phyloP scores from a whole-genome alignment of 2,113 vertebrate genomes.

The Aegithalos caudatus region DNA sequence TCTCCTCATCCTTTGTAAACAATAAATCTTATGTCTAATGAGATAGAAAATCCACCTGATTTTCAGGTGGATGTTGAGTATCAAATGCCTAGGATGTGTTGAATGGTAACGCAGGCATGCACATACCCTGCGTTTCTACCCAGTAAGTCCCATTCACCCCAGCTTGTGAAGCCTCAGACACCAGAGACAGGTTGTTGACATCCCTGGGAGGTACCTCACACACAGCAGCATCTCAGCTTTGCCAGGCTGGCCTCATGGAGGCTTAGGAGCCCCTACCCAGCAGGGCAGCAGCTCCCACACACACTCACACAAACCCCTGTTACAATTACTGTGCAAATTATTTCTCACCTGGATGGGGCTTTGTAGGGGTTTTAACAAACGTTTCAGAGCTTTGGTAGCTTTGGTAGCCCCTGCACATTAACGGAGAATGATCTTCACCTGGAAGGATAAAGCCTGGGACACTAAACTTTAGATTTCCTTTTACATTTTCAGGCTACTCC shows the following conservation, averaged over 20 bases:
- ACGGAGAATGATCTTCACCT: background rate
- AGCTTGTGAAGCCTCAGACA: background rate
- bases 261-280: background rate
- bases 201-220: background rate
- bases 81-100: background rate
- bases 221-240: background rate
- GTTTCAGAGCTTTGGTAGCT: background rate
- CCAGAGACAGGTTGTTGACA: background rate
- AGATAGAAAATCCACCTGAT: background rate
- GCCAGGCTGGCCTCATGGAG: background rate
- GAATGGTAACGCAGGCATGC: background rate
- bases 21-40: background rate
- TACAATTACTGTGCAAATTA: background rate
- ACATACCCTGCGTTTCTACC: background rate
- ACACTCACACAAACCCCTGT: background rate
- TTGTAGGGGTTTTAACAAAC: background rate
- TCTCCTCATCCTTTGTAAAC: background rate
- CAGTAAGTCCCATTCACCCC: background rate
- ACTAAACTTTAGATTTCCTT: background rate
- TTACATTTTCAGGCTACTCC: background rate
- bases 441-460: background rate
- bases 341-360: background rate
- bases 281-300: background rate
- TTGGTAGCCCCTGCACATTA: background rate
- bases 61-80: background rate